Base-by-base conservation (phyloP, 2,113 vertebrate genomes). In the Spea bombifrons region DNA sequence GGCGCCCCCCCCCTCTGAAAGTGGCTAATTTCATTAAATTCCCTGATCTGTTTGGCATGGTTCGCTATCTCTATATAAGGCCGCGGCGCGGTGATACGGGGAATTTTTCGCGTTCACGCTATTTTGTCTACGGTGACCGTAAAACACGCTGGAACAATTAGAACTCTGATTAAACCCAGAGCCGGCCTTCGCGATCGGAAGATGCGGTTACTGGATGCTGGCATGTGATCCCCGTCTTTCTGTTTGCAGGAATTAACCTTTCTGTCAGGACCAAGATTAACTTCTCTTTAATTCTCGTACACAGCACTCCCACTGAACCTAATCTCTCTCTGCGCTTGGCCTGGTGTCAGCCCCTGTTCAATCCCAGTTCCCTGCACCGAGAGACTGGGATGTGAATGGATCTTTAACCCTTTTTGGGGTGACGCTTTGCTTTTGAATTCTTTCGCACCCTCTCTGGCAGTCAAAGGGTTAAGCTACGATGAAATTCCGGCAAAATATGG, bases 61-160 rank as follows among this genome's bases (percentile, higher is more conserved):
- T 48, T 66, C 17, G 63, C 59, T 12, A 13, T 76, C 65, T 68
- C 65, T 76, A 57, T 68, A 55, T 76, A 67, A 46, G 75, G 75
- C 13, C 4, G 53, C 2, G 30, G 65, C 53, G 13, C 5, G 13
- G 45, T 16, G 65, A 57, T 30, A 44, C 47, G 15, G 66, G 30
- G 52, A 76, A 76, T 68, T 59, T 57, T 59, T 4, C 15, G 9
- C 50, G 50, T 6, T 63, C 63, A n/a, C 49, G 73, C 10, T 76
- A 65, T 68, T 76, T 76, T 44, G 75, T 47, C 75, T 76, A 10
- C 4, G 48, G 64, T 67, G 66, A 57, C 75, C 50, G n/a, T 17
- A 47, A 46, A 44, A 46, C 65, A 68, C 55, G 43, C 75, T 47
- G 65, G 5, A 57, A 13, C 55, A 46, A 76, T 48, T 76, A 57